These are phyloP conservation scores for Prionace glauca DNA, from an alignment of 2,797 vertebrate genomes.

Conservation along the genomic window DNA sequence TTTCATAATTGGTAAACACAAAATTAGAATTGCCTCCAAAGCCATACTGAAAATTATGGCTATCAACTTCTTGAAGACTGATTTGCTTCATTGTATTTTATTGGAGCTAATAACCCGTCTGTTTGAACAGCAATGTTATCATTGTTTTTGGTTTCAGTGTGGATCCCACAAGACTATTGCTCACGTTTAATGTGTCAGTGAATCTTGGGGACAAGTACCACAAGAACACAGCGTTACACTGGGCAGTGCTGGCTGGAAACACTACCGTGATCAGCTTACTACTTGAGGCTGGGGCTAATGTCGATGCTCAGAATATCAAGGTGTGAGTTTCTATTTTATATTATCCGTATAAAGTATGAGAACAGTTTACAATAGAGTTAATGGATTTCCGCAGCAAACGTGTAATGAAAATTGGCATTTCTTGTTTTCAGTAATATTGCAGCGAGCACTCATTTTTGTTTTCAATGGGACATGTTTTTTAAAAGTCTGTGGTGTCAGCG, in stretches of 20 bases:
- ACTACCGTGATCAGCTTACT: conserved; percentile 96
- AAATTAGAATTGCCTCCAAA: neutral
- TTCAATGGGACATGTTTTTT: neutral
- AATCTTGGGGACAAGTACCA: conserved; percentile 98
- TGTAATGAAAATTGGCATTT: neutral
- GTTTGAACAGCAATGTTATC: neutral
- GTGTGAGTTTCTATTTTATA: conserved; percentile 53
- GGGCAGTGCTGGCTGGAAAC: conserved; percentile 96
- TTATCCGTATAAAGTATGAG: neutral
- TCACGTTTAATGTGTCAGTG: conserved; percentile 97
- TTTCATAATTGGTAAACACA: neutral
- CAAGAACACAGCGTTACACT: conserved; percentile 96
- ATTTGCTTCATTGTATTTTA: neutral
- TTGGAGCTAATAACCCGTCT: neutral
- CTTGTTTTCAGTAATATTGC: neutral
- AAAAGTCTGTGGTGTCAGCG: neutral
- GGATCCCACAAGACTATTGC: conserved; percentile 89
- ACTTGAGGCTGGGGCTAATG: conserved; percentile 88
- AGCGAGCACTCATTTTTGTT: neutral
- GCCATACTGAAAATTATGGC: neutral
- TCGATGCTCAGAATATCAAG: conserved; percentile 96
- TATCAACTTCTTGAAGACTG: neutral
- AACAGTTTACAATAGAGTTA: neutral
- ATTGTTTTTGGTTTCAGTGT: conserved; percentile 65
- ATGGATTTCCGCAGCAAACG: neutral